Evolutionary conservation across 2,797 vertebrate genomes (phyloP).

Genomic region (Pseudopleuronectes americanus): DNA sequence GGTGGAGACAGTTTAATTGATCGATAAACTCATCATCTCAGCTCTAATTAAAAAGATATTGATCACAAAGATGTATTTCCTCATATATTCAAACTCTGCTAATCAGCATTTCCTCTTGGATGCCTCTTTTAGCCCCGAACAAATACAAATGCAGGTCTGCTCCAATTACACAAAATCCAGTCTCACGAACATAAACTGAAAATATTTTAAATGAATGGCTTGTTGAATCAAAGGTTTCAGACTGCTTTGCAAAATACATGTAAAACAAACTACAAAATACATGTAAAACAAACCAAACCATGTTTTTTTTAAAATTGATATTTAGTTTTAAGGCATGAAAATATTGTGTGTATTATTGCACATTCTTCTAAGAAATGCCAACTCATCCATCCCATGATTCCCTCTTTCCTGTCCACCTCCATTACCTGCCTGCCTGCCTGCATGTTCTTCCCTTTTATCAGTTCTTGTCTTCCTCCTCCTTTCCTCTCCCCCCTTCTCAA

Average conservation of each 20-base stretch:
- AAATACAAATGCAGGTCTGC: neutral
- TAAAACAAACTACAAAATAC: no score
- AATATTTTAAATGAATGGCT: no score
- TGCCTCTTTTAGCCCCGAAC: neutral
- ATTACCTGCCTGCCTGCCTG: slow-evolving; percentile 45
- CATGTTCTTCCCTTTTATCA: slow-evolving; percentile 67
- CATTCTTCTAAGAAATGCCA: slow-evolving; percentile 13
- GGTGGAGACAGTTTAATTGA: neutral
- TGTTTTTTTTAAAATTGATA: no score
- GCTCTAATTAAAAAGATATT: slow-evolving; percentile 1
- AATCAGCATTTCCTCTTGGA: neutral
- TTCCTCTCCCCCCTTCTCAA: slow-evolving; percentile 53
- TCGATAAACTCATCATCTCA: neutral
- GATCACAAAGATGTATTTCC: neutral
- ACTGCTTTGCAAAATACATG: no score
- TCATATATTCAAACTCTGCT: neutral
- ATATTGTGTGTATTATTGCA: slow-evolving; percentile 1
- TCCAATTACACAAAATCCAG: no score
- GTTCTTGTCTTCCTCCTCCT: slow-evolving; percentile 68
- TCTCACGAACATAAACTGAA: no score
- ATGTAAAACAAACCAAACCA: no score
- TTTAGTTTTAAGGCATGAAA: neutral
- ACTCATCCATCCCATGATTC: slow-evolving; percentile 48
- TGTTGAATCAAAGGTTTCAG: neutral
- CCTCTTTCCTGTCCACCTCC: slow-evolving; percentile 50